Base-by-base conservation (phyloP, 2,797 vertebrate genomes). In the Peromyscus attwateri region DNA sequence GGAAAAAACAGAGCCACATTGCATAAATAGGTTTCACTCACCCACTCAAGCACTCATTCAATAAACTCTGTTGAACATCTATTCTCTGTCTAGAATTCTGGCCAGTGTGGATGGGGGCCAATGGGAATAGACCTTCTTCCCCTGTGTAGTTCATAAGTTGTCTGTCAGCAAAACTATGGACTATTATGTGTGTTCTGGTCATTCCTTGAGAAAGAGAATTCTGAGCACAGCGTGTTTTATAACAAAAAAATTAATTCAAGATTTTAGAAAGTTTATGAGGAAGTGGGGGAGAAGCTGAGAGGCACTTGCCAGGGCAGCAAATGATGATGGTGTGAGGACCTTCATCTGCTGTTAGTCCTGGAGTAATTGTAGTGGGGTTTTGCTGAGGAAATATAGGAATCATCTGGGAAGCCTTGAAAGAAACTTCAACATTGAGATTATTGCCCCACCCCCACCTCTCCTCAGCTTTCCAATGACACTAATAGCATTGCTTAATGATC, bases 211-310 rank as follows among this genome's bases (percentile, higher is more conserved):
- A 88, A 84, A 80, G 9, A 85, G 23, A 80, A 87, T 77, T 84
- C 43, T 95, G 21, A 79, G 21, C 19, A 93, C 7, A 90, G 12
- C 3, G 40, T 92, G 89, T 94, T 93, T 75, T 43, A 71, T 83
- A 89, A 57, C 2, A 27, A 43, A 8, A 79, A 80, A 76, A 16
- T 92, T 93, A 87, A 90, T 25, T 95, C n/a, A n/a, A 91, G 34
- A 34, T 49, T 49, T 37, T 40, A 84, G 40, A 80, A 57, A 90
- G 7, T 12, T 87, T 87, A 73, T 57, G n/a, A 1, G 1, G 12
- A 79, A 40, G 0, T 60, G 25, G 17, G 29, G 37, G 87, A 31
- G 27, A 7, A 25, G 19, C 1, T 77, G 37, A 70, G 4, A 31
- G 2, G 1, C 19, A 57, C 4, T 94, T 83, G 8, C 37, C n/a